Percentiles rank a stretch among this genome's conserved stretches.
Evolutionary conservation across 2,797 vertebrate genomes (phyloP).

Genomic region (Rhinella marina): DNA sequence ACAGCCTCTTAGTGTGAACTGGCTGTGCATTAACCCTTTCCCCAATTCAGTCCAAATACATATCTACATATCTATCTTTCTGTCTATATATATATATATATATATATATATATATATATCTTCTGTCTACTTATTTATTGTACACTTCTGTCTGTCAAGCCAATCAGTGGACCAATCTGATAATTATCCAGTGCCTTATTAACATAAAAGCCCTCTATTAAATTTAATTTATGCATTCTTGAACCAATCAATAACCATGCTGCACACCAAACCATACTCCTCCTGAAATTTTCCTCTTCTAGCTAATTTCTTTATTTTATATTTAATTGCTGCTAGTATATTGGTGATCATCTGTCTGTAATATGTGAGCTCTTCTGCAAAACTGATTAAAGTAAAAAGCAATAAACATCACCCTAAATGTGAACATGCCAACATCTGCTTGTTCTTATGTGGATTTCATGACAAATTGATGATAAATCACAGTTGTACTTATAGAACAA

Average conservation of each 20-base stretch:
- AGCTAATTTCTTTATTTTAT: not conserved
- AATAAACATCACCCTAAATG: not conserved
- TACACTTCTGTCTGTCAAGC: no score
- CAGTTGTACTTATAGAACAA: not conserved
- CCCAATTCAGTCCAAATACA: no score
- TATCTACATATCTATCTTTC: not conserved
- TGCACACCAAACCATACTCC: not conserved
- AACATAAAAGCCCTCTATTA: not conserved
- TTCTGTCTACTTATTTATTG: no score
- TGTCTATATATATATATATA: no score
- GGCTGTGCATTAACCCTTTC: no score
- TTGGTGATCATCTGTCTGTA: not conserved
- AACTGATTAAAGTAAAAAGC: not conserved
- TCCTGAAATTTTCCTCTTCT: not conserved
- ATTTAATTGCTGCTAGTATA: not conserved
- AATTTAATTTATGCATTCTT: not conserved
- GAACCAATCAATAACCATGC: not conserved
- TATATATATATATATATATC: no score
- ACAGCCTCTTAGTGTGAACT: no score
- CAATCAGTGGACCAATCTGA: not conserved
- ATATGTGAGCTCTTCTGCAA: not conserved
- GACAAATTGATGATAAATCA: not conserved
- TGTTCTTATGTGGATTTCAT: not conserved
- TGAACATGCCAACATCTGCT: constrained; percentile 1
- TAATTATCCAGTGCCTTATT: not conserved